Percentiles rank a stretch among this genome's conserved stretches.
Conservation (phyloP, 92 coral and sea anemone genomes). For the Ricordea florida region DNA sequence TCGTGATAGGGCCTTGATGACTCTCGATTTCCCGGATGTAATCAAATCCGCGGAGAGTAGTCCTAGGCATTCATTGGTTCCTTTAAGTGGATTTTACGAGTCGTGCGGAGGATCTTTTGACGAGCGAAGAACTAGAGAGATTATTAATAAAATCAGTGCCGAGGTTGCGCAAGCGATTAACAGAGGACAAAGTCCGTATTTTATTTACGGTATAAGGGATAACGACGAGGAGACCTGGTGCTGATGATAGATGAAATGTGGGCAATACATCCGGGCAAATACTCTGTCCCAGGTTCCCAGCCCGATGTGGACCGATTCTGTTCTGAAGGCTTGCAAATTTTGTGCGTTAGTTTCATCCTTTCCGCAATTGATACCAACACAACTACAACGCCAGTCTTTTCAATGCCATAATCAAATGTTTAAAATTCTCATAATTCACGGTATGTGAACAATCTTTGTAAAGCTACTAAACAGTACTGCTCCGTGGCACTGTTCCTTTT, state of each 20-base stretch:
- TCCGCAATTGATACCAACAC: too few species aligned
- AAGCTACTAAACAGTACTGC: too few species aligned
- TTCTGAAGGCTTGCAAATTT: too few species aligned
- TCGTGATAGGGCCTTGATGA: slow-evolving; percentile 45
- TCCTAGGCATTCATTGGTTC: slow-evolving; percentile 84
- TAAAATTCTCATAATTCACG: too few species aligned
- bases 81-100: slow-evolving; percentile 65
- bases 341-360: too few species aligned
- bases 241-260: slow-evolving; percentile 4
- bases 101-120: slow-evolving; percentile 38
- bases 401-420: too few species aligned
- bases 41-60: slow-evolving; percentile 97
- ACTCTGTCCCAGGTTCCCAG: background rate
- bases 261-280: background rate
- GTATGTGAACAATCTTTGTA: too few species aligned
- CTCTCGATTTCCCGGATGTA: slow-evolving; percentile 97
- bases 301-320: too few species aligned
- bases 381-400: too few species aligned
- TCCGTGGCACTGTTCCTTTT: too few species aligned
- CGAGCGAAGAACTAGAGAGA: slow-evolving; percentile 74
- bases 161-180: slow-evolving; percentile 88
- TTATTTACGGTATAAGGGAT: slow-evolving; percentile 90
- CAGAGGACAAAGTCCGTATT: slow-evolving; percentile 93
- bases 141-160: slow-evolving; percentile 83
- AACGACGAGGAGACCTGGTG: slow-evolving; percentile 99